Evolutionary conservation across 2,797 vertebrate genomes (phyloP), one percentile per base, ranked within the genome.

Genomic region (Gymnoscopelus braueri): DNA sequence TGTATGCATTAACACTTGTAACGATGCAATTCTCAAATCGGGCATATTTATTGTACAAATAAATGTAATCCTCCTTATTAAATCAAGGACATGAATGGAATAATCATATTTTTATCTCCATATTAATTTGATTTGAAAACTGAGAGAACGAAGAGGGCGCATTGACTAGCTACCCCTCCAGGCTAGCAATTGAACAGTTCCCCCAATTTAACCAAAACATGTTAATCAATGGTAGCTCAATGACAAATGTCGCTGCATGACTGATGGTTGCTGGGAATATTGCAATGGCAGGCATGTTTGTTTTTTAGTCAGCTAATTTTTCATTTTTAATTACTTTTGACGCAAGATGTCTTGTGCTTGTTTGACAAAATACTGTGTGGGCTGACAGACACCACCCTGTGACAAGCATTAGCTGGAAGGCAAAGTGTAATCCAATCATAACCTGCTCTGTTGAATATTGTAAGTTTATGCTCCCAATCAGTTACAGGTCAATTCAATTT

Each of bases 241-340:
- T 80, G 72, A 78, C 68, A 70, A 82, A 77, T 69, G 62, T 49
- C 60, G 58, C 23, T 26, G 47, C 24, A 78, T 76, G 70, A 77
- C 60, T 72, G 72, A 81, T 71, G 63, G 63, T 57, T 63, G 54
- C n/a, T 48, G 49, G 14, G 4, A 59, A 70, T 65, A 74, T 63
- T 69, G 77, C 29, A 44, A 50, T 32, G 47, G 24, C 69, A 64
- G 47, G 54, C 29, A 49, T 48, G 77, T 83, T 80, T 74, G 57
- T 78, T 74, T 75, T 35, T 66, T 59, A 44, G 60, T 78, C 67
- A 59, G 61, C 70, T 50, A 4, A 73, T 87, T 65, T 74, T 70
- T 71, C 65, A 70, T 68, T 74, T 35, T 55, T 4, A 70, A 69
- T 50, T 50, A 58, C 64, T 62, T 75, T 65, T 73, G 74, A 72